Conservation (phyloP, 2,113 vertebrate species). For the Trachemys scripta region DNA sequence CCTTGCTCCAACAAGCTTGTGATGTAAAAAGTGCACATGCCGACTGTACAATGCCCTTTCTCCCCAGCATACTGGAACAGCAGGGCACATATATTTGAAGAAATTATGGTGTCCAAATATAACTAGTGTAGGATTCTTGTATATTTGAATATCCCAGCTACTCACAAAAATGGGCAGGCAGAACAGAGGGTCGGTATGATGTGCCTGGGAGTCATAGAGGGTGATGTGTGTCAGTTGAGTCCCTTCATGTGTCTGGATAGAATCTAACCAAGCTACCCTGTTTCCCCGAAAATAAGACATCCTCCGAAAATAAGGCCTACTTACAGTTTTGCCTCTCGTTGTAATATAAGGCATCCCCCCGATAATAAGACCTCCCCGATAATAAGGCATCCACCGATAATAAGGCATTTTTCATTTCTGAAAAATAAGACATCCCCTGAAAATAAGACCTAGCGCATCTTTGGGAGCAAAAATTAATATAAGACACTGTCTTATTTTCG, state of each 20-base stretch:
- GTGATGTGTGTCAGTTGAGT: neutral
- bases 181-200: neutral
- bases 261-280: neutral
- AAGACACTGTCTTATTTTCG: too few relatives aligned
- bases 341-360: too few relatives aligned
- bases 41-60: neutral
- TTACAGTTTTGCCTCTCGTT: too few relatives aligned
- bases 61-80: neutral
- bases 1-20: accelerated
- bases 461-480: too few relatives aligned
- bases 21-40: accelerated
- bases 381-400: too few relatives aligned
- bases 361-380: too few relatives aligned
- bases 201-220: neutral
- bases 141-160: neutral
- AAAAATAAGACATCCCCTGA: too few relatives aligned
- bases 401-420: too few relatives aligned
- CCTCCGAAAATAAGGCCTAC: too few relatives aligned
- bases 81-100: neutral
- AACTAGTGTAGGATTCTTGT: neutral
- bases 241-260: too few relatives aligned
- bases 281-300: too few relatives aligned
- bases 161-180: neutral
- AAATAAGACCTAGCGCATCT: too few relatives aligned
- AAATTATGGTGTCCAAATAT: neutral